Evolutionary conservation across 1,140 invertebrate species (phyloP), one percentile per base, ranked within the genome.

Genomic region (Cylas formicarius): DNA sequence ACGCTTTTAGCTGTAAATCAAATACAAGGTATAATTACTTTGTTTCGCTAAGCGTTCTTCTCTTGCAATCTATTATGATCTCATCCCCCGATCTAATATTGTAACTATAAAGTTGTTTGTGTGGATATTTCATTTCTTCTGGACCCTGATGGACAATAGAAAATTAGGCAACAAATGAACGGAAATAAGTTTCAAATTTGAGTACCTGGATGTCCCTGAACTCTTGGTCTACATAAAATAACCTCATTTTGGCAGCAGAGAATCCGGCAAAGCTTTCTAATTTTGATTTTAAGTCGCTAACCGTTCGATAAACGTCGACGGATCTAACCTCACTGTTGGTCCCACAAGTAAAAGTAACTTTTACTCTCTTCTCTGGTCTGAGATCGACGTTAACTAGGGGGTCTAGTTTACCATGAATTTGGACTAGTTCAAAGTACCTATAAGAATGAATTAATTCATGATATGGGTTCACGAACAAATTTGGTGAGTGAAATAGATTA

Each of bases 21-120:
- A 13, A 41, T 23, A 21, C 26, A 26, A 29, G 43, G 40, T 11
- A 27, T 50, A 50, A 13, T 52, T 47, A 52, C 49, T 52, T 52
- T 9, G 49, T 38, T 43, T 55, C 49, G 31, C 37, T 45, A 11
- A 46, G 48, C 48, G 21, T 48, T 29, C 46, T 48, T 29, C 32
- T 35, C 20, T 43, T 48, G 46, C 77, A 81, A 61, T 90, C 86
- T 38, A 94, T 82, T 39, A 91, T 85, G 56, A 94, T 90, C 66
- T 93, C 87, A 69, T 93, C 89, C 2, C 88, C 89, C 53, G 86
- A 86, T 46, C 80, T 73, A 42, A 94, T 86, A 65, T 92, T 91
- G 66, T 92, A 93, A 40, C 86, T 87, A 64, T 92, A 93, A 16
- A 94, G 70, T 61, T 86, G 84, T 56, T 90, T 90, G 47, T 85